Conservation (phyloP, 2,888 invertebrate species). For the Patella pellucida region DNA sequence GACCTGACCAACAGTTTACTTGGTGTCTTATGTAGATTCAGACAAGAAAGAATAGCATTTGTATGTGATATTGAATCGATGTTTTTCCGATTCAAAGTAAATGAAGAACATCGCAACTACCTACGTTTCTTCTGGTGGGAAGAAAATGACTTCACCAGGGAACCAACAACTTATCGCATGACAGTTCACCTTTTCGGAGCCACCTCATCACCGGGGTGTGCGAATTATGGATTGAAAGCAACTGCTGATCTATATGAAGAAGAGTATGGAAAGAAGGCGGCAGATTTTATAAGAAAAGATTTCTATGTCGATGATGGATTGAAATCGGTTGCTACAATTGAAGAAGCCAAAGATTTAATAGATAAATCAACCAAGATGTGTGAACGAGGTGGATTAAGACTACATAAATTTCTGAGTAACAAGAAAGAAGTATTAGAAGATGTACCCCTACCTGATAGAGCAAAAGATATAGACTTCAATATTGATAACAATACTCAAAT, state of each 20-base stretch:
- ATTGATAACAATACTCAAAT: slow-evolving; percentile 19
- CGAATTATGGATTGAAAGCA: slow-evolving; percentile 7
- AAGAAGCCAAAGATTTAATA: slow-evolving; percentile 17
- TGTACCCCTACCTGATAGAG: slow-evolving; percentile 20
- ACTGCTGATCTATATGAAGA: slow-evolving; percentile 1
- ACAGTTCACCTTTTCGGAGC: slow-evolving; percentile 16
- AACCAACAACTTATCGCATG: slow-evolving; percentile 8
- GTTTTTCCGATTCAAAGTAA: slow-evolving; percentile 34
- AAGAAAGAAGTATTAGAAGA: slow-evolving; percentile 14
- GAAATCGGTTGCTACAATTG: slow-evolving; percentile 25
- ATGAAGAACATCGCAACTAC: slow-evolving; percentile 26
- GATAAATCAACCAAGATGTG: slow-evolving; percentile 18
- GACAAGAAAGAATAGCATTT: slow-evolving; percentile 36
- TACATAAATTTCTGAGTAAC: slow-evolving; percentile 27
- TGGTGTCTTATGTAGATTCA: slow-evolving; percentile 39
- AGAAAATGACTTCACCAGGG: neutral
- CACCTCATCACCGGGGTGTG: slow-evolving; percentile 13
- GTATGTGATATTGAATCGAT: slow-evolving; percentile 38
- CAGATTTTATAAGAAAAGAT: slow-evolving; percentile 18
- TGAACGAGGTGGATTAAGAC: slow-evolving; percentile 17
- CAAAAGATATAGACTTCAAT: slow-evolving; percentile 11
- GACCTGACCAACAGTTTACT: slow-evolving; percentile 42
- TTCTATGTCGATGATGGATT: slow-evolving; percentile 34
- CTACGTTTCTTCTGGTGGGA: slow-evolving; percentile 39
- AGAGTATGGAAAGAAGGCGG: neutral